These are phyloP conservation scores for Pedetes capensis DNA, from an alignment of 2,113 vertebrate genomes.

Conservation along the genomic window DNA sequence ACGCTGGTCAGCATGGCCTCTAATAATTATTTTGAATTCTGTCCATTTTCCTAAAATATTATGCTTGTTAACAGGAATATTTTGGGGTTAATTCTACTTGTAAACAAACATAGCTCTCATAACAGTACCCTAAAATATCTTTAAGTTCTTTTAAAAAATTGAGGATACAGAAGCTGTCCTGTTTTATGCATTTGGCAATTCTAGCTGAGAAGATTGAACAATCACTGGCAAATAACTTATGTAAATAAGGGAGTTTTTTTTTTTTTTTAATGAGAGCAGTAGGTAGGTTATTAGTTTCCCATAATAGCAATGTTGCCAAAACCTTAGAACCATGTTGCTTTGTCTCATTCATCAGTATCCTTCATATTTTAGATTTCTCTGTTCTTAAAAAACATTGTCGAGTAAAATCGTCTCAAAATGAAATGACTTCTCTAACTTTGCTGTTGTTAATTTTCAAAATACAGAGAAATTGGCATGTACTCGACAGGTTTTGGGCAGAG, in stretches of 20 bases:
- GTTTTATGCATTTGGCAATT: constrained; percentile 10
- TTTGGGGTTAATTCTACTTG: constrained; percentile 20
- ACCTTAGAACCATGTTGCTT: background rate
- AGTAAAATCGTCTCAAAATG: constrained; percentile 71
- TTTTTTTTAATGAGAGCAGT: background rate
- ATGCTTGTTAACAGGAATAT: background rate
- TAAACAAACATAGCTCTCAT: background rate
- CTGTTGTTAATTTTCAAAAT: constrained; percentile 72
- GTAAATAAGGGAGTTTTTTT: background rate
- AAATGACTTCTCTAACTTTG: constrained; percentile 61
- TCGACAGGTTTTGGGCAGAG: constrained; percentile 79
- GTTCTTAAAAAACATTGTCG: constrained; percentile 62
- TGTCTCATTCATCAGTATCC: background rate
- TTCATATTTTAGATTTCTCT: constrained; percentile 52
- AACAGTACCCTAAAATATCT: background rate
- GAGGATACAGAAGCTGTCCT: background rate
- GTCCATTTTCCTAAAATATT: background rate
- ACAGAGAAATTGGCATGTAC: background rate
- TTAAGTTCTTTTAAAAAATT: background rate
- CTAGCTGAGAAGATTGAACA: background rate
- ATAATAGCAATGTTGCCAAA: background rate
- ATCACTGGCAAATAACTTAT: background rate
- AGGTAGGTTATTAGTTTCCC: background rate
- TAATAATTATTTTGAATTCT: background rate
- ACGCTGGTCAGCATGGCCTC: background rate